Base-by-base conservation (phyloP, 2,888 invertebrate species). In the Iphiclides podalirius region DNA sequence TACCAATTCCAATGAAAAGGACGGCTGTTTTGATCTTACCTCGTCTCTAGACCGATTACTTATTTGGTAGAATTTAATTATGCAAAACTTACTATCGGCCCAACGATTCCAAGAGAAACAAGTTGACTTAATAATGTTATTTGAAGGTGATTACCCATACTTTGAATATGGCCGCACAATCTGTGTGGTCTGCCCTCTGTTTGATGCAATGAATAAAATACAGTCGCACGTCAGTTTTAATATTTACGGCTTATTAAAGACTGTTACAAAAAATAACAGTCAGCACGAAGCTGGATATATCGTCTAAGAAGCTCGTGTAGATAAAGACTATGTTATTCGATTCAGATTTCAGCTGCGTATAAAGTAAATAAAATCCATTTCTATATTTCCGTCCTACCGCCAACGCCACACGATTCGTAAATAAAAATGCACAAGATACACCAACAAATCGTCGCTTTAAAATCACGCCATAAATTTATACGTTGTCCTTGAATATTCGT, bases 141-240 rank as follows among this genome's bases (percentile, higher is more conserved):
- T 70, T 75, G 67, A 75, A 79, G 80, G 77, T 78, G 74, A 72
- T 70, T 48, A 42, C 48, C 31, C 17, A 48, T 36, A 31, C 36
- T 15, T 31, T 16, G 33, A 42, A 36, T 53, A 58, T 53, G 42
- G 43, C 50, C 54, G 53, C 41, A 45, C 55, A 45, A 47, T 42
- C 49, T 61, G 63, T 64, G 66, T 61, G 63, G 63, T 62, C 60
- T 47, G 52, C 14, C 28, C 36, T 38, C 17, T 51, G 47, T 31
- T 44, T 63, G 63, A 64, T 64, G 61, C 59, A 63, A 48, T 34
- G 40, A 47, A 46, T 49, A 52, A 56, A 52, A 54, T 37, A 55
- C 50, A 46, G 12, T 34, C 39, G 12, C 28, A 47, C 20, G 14
- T 17, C 39, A 41, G 14, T 28, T 47, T 31, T 17, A 51, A 44